Evolutionary conservation across 2,888 invertebrate species (phyloP), one percentile per base, ranked within the genome.

Genomic region (Dexiosoma caninum): DNA sequence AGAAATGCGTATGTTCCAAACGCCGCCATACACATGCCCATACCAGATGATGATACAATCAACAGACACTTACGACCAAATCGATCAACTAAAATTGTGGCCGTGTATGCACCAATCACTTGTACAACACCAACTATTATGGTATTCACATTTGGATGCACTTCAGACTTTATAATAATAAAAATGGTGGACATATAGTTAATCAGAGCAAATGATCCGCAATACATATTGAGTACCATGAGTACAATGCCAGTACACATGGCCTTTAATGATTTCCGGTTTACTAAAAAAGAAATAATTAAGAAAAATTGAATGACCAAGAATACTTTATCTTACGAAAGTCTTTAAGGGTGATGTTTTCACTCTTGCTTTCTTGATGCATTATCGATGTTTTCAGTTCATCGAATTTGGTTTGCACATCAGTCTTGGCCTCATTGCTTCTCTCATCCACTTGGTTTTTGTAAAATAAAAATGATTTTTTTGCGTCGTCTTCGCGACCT

Each of bases 151-250:
- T 89, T 87, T 0, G 88, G 87, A 79, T 88, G 85, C 14, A 90
- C 70, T 4, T 83, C 74, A 0, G 88, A 85, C 1, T 87, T 86
- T 0, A 87, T 85, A 0, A 85, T 83, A 4, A 82, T 83, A 75
- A 90, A 90, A 32, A 90, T 88, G 16, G 84, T 84, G n/a, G 90
- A 86, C 83, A 89, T 88, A 57, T 90, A 90, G 53, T 87, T 90
- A 12, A 89, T 82, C 32, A 90, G 84, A 3, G 87, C 86, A 70
- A 87, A 89, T 2, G 84, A 74, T 0, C 90, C 90, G 27, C 86
- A 85, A 59, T 85, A 86, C n/a, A 86, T 86, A 60, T 87, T 87
- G 0, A 88, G 82, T 21, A 85, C 4, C 27, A 85, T 84, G 0
- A 90, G 84, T 0, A 86, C 81, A 10, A 84, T 2, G 0, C 87